A percentile compares a stretch with the other conserved stretches of the same genome.
Conservation (phyloP, 2,888 invertebrate species). For the Mycalesis mineus region DNA sequence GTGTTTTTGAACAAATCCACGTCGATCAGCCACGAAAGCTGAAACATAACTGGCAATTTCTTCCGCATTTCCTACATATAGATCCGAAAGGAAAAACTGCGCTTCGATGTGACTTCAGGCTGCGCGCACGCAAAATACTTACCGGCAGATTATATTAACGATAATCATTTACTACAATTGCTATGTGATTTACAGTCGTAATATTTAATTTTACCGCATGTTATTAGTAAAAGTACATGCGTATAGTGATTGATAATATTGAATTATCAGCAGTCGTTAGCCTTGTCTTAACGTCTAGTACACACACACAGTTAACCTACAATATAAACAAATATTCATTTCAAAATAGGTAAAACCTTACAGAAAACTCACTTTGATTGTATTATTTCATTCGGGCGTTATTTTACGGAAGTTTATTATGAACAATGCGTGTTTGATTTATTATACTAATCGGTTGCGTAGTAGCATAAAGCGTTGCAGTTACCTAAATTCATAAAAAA, state of each 20-base stretch:
- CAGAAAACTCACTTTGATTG: too few species aligned
- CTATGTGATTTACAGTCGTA: not conserved
- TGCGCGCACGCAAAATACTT: slow-evolving; percentile 13
- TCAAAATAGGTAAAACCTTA: too few species aligned
- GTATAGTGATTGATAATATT: not conserved
- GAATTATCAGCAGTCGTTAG: not conserved
- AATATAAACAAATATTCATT: too few species aligned
- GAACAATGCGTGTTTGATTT: too few species aligned
- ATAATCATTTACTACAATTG: not conserved
- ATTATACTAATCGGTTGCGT: too few species aligned
- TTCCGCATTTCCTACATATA: slow-evolving; percentile 19
- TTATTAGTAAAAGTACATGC: not conserved
- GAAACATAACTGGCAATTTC: slow-evolving; percentile 10
- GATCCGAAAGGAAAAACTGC: slow-evolving; percentile 12
- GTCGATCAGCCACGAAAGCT: slow-evolving; percentile 12
- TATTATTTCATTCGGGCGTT: too few species aligned
- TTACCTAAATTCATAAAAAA: too few species aligned
- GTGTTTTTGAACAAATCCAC: slow-evolving; percentile 3
- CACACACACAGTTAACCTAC: too few species aligned
- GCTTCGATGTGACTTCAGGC: not conserved
- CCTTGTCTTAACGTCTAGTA: not conserved
- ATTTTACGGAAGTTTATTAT: too few species aligned
- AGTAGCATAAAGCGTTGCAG: too few species aligned
- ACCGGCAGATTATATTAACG: not conserved
- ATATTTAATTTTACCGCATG: not conserved